A percentile compares a stretch with the other conserved stretches of the same genome.
Evolutionary conservation across 2,797 vertebrate genomes (phyloP).

Genomic region (Acrocephalus scirpaceus): DNA sequence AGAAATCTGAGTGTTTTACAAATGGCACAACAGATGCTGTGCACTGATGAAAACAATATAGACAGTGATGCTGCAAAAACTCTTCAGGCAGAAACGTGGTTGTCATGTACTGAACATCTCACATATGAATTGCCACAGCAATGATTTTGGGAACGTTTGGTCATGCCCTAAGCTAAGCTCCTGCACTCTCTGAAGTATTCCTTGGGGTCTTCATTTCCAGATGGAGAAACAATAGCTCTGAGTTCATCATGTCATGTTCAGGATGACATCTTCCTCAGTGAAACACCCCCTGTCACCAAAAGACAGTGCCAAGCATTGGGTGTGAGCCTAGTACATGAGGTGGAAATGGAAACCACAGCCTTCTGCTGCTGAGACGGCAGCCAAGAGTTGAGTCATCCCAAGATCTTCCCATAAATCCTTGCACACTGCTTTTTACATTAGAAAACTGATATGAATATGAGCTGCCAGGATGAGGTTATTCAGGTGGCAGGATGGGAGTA

Average conservation of each 20-base stretch:
- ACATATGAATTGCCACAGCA: neutral
- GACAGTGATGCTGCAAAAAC: neutral
- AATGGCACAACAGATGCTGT: conserved; percentile 1
- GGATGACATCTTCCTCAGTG: conserved; percentile 20
- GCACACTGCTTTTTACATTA: neutral
- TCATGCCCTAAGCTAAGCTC: neutral
- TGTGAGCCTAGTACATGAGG: conserved; percentile 26
- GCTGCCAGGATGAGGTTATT: neutral
- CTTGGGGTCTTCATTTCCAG: conserved; percentile 5
- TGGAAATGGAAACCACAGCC: conserved; percentile 51
- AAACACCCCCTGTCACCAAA: neutral
- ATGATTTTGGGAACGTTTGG: neutral
- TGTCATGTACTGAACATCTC: neutral
- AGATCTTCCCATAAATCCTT: conserved; percentile 1
- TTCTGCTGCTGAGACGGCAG: conserved; percentile 35
- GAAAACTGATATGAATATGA: neutral
- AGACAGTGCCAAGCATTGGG: conserved; percentile 13
- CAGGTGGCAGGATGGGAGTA: neutral
- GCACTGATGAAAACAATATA: neutral
- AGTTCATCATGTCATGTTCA: conserved; percentile 32
- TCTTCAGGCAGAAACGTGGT: neutral
- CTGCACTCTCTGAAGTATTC: neutral
- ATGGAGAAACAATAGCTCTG: conserved; percentile 17
- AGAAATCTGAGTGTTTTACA: neutral
- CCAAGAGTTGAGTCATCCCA: conserved; percentile 44